Evolutionary conservation across 1,140 invertebrate species (phyloP).

Genomic region (Microplitis demolitor): DNA sequence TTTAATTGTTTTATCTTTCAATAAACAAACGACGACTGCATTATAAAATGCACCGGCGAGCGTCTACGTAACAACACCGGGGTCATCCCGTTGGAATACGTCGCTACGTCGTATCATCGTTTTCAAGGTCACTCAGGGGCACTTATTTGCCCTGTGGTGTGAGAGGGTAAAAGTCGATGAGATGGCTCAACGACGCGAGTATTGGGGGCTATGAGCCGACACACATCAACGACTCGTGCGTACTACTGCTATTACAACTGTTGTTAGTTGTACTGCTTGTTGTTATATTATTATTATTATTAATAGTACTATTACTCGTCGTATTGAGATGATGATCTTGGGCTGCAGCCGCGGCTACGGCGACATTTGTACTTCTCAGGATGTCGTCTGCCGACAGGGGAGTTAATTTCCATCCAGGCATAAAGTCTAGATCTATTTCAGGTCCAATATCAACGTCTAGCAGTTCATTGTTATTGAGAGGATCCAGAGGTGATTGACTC

Average conservation of each 20-base stretch:
- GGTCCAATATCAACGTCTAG: slow-evolving; percentile 66
- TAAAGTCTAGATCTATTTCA: slow-evolving; percentile 65
- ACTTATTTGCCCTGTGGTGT: slow-evolving; percentile 38
- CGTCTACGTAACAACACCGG: slow-evolving; percentile 12
- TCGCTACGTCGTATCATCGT: slow-evolving; percentile 19
- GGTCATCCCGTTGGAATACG: slow-evolving; percentile 21
- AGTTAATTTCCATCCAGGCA: slow-evolving; percentile 69
- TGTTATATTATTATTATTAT: no score
- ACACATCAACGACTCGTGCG: slow-evolving; percentile 59
- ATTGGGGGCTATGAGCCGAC: slow-evolving; percentile 60
- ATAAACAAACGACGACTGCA: slow-evolving; percentile 29
- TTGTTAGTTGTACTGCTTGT: neutral
- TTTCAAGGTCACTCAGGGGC: neutral
- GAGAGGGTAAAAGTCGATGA: slow-evolving; percentile 56
- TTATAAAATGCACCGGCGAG: neutral
- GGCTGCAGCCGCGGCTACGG: slow-evolving; percentile 41
- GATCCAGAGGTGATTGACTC: slow-evolving; percentile 81
- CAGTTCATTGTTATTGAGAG: slow-evolving; percentile 78
- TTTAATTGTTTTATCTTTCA: slow-evolving; percentile 33
- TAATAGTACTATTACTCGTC: slow-evolving; percentile 17
- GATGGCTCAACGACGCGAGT: slow-evolving; percentile 55
- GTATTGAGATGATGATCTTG: neutral
- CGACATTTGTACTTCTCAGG: slow-evolving; percentile 59
- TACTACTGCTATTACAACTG: slow-evolving; percentile 47
- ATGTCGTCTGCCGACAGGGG: slow-evolving; percentile 73